Percentiles rank a stretch among this genome's conserved stretches.
These are phyloP conservation scores for Empidonax alnorum DNA, from an alignment of 2,113 vertebrate genomes.

Conservation along the genomic window DNA sequence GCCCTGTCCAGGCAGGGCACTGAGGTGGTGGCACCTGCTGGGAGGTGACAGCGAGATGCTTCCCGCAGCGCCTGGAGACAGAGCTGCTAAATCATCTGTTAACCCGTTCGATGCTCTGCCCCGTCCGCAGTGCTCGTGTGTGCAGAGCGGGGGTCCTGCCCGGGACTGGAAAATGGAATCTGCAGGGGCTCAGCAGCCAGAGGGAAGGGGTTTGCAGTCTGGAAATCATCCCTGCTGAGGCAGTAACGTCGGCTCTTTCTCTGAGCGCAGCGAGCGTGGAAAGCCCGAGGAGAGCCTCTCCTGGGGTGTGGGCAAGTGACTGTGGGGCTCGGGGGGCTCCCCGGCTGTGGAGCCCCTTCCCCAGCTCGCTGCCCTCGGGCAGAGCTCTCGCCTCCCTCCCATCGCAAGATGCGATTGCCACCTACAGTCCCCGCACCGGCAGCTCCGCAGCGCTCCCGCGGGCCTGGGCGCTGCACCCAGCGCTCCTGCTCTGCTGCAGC, in stretches of 20 bases:
- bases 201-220: neutral
- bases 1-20: neutral
- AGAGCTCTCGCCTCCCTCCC: neutral
- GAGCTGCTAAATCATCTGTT: neutral
- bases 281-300: too few species aligned
- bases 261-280: accelerated
- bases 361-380: neutral
- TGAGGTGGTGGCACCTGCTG: neutral
- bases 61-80: neutral
- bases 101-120: accelerated
- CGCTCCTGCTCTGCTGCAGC: accelerated
- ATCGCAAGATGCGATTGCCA: conserved; percentile 49
- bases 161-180: neutral
- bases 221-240: neutral
- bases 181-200: neutral
- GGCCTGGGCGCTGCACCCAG: neutral
- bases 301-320: accelerated
- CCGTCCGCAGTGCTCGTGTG: accelerated
- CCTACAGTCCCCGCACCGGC: neutral
- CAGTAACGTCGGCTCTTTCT: neutral
- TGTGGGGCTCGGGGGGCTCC: neutral
- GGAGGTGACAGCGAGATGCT: neutral
- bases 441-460: neutral
- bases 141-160: neutral
- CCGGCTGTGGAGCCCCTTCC: neutral